Percentiles rank a stretch among this genome's conserved stretches.
Evolutionary conservation across 2,113 vertebrate species (phyloP).

Genomic region (Arvicanthis niloticus): DNA sequence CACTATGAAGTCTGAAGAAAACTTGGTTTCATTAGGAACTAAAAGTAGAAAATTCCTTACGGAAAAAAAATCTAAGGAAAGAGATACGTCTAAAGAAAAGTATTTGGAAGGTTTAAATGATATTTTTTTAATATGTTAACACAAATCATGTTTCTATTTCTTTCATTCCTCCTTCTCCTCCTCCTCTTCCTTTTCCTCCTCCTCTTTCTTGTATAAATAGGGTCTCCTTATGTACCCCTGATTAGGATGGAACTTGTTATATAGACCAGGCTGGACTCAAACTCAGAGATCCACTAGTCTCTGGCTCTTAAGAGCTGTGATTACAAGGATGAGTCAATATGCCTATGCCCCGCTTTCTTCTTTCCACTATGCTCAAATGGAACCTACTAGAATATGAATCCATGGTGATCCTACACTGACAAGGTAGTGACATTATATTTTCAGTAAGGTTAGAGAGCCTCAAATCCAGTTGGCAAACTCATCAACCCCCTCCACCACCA

Average conservation of each 20-base stretch:
- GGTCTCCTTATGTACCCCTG: not conserved
- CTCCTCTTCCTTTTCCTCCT: not conserved
- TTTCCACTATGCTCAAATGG: not conserved
- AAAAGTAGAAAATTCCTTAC: slow-evolving; percentile 35
- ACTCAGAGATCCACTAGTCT: not conserved
- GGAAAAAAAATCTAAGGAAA: not conserved
- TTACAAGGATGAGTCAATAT: not conserved
- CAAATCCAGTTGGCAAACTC: not conserved
- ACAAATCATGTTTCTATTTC: slow-evolving; percentile 5
- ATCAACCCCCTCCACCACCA: not conserved
- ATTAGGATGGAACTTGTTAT: not conserved
- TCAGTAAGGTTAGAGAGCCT: not conserved
- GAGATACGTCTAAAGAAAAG: not conserved
- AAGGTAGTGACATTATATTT: not conserved
- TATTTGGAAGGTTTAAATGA: not conserved
- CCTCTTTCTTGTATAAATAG: not conserved
- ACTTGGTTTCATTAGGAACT: not conserved
- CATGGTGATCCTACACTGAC: not conserved
- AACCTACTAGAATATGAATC: not conserved
- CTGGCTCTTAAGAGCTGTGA: not conserved
- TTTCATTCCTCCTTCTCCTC: not conserved
- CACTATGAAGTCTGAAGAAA: not conserved
- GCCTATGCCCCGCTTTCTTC: not conserved
- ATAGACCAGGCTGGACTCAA: not conserved
- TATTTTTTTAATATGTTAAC: not conserved